Evolutionary conservation across 2,888 invertebrate genomes (phyloP), one percentile per base, ranked within the genome.

Genomic region (Pollenia griseotomentosa): DNA sequence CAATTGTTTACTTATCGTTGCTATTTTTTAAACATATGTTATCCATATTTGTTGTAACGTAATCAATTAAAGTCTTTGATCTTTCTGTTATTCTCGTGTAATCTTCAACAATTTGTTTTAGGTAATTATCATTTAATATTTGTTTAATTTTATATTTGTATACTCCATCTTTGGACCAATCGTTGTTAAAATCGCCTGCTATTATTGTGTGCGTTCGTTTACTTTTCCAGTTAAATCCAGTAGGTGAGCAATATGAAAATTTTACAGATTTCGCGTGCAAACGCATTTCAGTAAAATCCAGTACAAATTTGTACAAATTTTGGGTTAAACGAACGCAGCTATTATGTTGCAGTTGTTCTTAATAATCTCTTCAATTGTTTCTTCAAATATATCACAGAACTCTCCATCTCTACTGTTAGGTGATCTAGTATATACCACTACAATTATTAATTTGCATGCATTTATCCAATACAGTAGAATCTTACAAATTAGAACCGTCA

Each of bases 151-250:
- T 59, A 12, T 11, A 12, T 33, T 23, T 59, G 33, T 59, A 59
- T 12, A 33, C 11, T n/a, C n/a, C n/a, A 33, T 59, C 12, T 33
- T 63, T 63, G 5, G 40, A 8, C 61, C n/a, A 63, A 9, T 42
- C 61, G 9, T 42, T 63, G n/a, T 63, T 63, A 16, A 65, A 65
- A 19, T 65, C 63, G 3, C 63, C 63, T 10, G 44, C 63, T 42
- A 63, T n/a, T 44, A 63, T 7, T 16, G 16, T 63, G 10, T 42
- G n/a, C 4, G 8, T 16, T 63, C 63, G 40, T 7, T n/a, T n/a
- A 40, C 10, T 61, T 40, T 8, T 6, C 40, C n/a, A n/a, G n/a
- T n/a, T n/a, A n/a, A n/a, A n/a, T n/a, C n/a, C n/a, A n/a, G n/a
- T n/a, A n/a, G n/a, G n/a, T n/a, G n/a, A n/a, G n/a, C n/a, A n/a